phyloP scores from a whole-genome alignment of 1,140 invertebrate genomes.

The Drosophila pallidifrons region DNA sequence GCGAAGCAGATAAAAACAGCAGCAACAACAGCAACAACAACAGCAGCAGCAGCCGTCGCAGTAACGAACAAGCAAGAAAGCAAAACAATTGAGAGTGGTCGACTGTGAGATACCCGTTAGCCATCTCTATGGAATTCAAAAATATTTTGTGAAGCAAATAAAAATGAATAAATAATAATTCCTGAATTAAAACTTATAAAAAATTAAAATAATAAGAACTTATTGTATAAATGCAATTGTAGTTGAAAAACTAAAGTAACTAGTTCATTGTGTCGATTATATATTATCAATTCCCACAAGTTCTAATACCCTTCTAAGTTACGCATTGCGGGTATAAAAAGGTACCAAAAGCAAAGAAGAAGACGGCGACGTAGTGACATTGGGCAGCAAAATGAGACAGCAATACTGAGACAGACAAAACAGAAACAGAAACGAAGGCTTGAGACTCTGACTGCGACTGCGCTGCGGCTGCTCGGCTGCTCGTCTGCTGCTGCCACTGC shows the following conservation, averaged over 20 bases:
- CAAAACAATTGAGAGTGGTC: no score
- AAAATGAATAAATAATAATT: no score
- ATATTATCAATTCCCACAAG: no score
- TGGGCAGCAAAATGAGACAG: conserved; percentile 49
- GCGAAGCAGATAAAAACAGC: conserved; percentile 51
- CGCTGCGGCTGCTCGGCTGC: not conserved
- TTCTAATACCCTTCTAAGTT: no score
- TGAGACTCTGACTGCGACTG: conserved; percentile 16
- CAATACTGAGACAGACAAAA: conserved; percentile 13
- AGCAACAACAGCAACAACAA: conserved; percentile 20
- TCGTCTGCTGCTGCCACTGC: not conserved
- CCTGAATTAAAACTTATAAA: no score
- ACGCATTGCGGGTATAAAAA: conserved; percentile 15
- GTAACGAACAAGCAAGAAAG: conserved; percentile 16
- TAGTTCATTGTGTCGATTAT: no score
- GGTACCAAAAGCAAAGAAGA: conserved; percentile 44
- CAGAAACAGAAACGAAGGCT: conserved; percentile 25
- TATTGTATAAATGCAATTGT: no score
- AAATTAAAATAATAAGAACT: no score
- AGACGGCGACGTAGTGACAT: conserved; percentile 50
- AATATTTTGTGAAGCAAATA: no score
- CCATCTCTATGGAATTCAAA: no score
- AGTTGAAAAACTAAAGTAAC: no score
- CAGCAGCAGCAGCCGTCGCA: conserved; percentile 9
- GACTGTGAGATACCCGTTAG: no score